Percentiles rank a stretch among this genome's conserved stretches.
These are phyloP conservation scores for Luidia sarsii DNA, from an alignment of 53 echinoderm and acorn worm species.

Conservation along the genomic window DNA sequence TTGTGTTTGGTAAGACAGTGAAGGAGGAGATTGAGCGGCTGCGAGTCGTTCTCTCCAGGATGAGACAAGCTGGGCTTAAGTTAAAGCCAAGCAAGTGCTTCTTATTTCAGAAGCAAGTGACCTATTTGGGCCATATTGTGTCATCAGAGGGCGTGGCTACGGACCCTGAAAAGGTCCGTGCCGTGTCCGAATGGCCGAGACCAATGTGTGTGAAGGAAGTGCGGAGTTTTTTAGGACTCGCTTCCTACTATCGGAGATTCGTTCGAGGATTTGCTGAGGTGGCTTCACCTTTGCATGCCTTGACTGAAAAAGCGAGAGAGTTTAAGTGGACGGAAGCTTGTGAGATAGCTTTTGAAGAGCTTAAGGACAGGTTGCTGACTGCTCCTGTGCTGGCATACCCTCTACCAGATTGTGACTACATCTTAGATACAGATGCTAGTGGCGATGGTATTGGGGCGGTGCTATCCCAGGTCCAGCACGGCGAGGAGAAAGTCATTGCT, in stretches of 20 bases:
- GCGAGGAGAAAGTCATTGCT: not conserved
- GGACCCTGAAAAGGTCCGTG: constrained; percentile 20
- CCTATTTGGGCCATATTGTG: constrained; percentile 34
- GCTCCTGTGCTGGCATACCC: constrained; percentile 42
- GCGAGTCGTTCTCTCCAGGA: not conserved
- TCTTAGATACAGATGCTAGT: constrained; percentile 9
- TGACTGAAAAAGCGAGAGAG: constrained; percentile 31
- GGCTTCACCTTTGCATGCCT: constrained; percentile 39
- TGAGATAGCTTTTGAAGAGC: constrained; percentile 14
- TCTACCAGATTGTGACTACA: not conserved
- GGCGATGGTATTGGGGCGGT: constrained; percentile 3
- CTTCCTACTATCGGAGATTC: constrained; percentile 30
- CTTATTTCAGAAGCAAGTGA: constrained; percentile 2
- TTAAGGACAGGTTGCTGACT: constrained; percentile 12
- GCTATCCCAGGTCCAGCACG: not conserved
- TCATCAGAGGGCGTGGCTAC: constrained; percentile 12
- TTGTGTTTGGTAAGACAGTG: constrained; percentile 13
- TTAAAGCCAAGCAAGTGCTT: constrained; percentile 26
- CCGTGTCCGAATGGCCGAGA: constrained; percentile 32
- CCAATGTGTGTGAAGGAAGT: constrained; percentile 37
- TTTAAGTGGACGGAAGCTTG: constrained; percentile 25
- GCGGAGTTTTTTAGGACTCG: constrained; percentile 26
- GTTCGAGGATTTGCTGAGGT: constrained; percentile 34
- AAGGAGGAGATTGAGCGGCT: constrained; percentile 17
- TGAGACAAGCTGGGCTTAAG: constrained; percentile 15